Conservation (phyloP, 1,140 invertebrate genomes). For the Cotesia typhae region DNA sequence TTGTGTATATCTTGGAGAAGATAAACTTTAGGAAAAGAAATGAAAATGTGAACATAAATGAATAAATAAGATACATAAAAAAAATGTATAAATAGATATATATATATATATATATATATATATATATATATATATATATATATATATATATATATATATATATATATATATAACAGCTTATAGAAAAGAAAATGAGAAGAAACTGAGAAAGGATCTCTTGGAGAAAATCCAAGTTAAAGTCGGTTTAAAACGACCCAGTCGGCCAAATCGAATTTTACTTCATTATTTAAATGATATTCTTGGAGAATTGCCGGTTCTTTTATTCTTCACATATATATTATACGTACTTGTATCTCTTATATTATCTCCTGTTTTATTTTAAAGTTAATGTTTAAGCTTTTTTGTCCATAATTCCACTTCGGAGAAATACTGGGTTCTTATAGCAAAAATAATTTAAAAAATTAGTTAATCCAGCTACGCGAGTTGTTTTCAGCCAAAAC, state of each 20-base stretch:
- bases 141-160: not conserved
- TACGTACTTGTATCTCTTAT: too few species aligned
- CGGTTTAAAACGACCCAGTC: constrained; percentile 27
- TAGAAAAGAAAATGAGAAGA: constrained; percentile 7
- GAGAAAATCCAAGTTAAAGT: constrained; percentile 27
- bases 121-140: not conserved
- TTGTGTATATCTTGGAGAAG: not conserved
- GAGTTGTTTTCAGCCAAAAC: too few species aligned
- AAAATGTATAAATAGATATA: not conserved
- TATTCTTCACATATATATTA: not conserved
- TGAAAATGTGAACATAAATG: constrained; percentile 2
- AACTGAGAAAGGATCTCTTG: constrained; percentile 22
- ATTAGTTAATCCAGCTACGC: too few species aligned
- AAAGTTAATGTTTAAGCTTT: not conserved
- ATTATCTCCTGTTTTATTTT: constrained; percentile 3
- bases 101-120: not conserved
- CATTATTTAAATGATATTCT: constrained; percentile 36
- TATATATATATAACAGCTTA: not conserved
- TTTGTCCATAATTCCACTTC: not conserved
- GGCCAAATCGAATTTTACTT: constrained; percentile 34
- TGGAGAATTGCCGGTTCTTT: constrained; percentile 32
- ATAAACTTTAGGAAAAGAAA: not conserved
- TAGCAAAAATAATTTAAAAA: too few species aligned
- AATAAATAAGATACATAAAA: not conserved
- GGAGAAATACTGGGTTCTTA: too few species aligned